phyloP scores from a whole-genome alignment of 2,797 vertebrate species.

The Leptodactylus fallax region DNA sequence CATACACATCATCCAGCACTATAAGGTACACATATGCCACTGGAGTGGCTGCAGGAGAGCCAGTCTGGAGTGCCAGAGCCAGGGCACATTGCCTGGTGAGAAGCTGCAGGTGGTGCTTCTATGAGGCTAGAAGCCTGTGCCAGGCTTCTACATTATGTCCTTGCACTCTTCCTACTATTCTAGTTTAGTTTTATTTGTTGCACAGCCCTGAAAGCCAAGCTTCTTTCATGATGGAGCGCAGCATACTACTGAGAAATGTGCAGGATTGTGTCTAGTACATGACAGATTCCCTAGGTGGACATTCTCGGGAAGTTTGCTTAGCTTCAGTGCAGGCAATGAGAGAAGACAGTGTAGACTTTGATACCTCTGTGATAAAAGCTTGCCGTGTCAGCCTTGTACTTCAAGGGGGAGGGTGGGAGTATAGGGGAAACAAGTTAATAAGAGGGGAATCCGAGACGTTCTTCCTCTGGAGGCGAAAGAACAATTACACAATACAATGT shows the following conservation, averaged over 20 bases:
- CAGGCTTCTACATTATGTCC: neutral
- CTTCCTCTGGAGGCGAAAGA: neutral
- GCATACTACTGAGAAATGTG: neutral
- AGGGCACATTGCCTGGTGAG: neutral
- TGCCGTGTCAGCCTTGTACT: conserved; percentile 21
- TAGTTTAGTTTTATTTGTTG: conserved; percentile 13
- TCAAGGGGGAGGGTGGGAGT: conserved; percentile 33
- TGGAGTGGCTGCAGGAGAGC: neutral
- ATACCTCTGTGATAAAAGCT: conserved; percentile 55
- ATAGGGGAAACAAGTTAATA: neutral
- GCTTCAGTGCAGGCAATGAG: neutral
- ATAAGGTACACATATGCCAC: no score
- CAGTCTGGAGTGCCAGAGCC: no score
- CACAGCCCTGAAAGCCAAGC: neutral
- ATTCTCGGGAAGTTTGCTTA: conserved; percentile 22
- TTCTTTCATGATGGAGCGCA: neutral
- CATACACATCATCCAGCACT: neutral
- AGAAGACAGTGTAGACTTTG: conserved; percentile 56
- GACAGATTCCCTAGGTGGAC: conserved; percentile 28
- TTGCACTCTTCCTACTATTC: neutral
- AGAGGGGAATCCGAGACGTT: conserved; percentile 7
- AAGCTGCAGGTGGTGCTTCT: conserved; percentile 29
- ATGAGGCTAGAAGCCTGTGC: neutral
- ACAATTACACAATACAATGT: neutral
- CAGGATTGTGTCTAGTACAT: conserved; percentile 26